These are phyloP conservation scores for Agonum fuliginosum DNA, from an alignment of 2,888 invertebrate genomes.

Conservation along the genomic window DNA sequence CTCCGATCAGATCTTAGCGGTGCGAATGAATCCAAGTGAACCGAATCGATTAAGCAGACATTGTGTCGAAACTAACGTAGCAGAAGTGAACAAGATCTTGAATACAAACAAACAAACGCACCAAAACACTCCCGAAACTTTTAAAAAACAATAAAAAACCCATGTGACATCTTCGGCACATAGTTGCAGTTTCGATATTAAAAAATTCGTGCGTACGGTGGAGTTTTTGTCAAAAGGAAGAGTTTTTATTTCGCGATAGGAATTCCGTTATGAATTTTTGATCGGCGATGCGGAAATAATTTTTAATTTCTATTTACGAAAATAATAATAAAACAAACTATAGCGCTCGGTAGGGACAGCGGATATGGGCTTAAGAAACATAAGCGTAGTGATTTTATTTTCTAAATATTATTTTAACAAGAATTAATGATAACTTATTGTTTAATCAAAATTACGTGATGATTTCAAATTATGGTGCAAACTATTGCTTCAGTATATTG, in stretches of 20 bases:
- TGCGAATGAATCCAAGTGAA: conserved; percentile 66
- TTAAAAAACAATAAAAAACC: not conserved
- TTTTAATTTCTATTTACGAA: conserved; percentile 72
- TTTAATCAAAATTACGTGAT: not conserved
- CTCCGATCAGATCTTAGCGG: conserved; percentile 36
- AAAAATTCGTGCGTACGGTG: conserved; percentile 36
- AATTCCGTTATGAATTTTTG: conserved; percentile 63
- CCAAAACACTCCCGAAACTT: not conserved
- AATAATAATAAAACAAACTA: conserved; percentile 68
- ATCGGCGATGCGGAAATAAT: conserved; percentile 69
- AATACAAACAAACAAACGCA: conserved; percentile 62
- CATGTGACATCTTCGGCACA: conserved; percentile 12
- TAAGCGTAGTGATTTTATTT: not conserved
- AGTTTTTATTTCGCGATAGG: conserved; percentile 40
- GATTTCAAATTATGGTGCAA: not conserved
- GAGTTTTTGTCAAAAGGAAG: conserved; percentile 55
- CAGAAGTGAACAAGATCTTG: conserved; percentile 68
- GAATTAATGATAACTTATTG: not conserved
- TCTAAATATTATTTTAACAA: not conserved
- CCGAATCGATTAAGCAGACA: conserved; percentile 68
- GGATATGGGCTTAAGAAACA: conserved; percentile 11
- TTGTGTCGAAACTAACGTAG: conserved; percentile 67
- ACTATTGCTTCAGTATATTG: not conserved
- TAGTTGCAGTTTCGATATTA: conserved; percentile 31
- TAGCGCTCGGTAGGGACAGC: conserved; percentile 52